Base-by-base conservation (phyloP, 2,113 vertebrate genomes). In the Austrofundulus limnaeus region DNA sequence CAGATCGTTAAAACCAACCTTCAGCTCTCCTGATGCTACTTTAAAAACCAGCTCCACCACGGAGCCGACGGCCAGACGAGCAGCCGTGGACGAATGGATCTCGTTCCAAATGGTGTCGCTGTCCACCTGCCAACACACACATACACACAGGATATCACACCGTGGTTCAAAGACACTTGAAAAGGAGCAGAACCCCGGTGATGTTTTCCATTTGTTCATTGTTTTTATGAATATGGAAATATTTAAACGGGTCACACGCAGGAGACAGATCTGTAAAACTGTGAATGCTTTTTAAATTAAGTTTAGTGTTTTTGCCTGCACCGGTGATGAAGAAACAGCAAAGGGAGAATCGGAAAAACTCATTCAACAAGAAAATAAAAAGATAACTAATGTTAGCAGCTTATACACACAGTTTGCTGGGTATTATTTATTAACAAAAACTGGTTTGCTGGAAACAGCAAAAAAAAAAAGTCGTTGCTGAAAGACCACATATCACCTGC, bases 71-170 rank as follows among this genome's bases (percentile, higher is more conserved):
- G 97, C 97, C 85, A 98, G 91, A 31, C 97, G 95, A 60, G 97
- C 96, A 0, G 97, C 97, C 1, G 95, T 96, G 0, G 96, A 96
- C 0, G 96, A 98, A 82, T 98, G 97, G 17, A 97, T 94, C 75
- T 98, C 96, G 0, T 98, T 98, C 97, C 97, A 99, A 68, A 98
- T 97, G 23, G 97, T 99, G 91, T 99, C 97, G 19, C 94, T 98
- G 93, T 99, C 97, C 6, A 98, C 96, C 96, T 98, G 89, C n/a
- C 21, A 52, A 80, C 56, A 82, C 64, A 85, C 23, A 82, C 50
- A 75, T 16, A 61, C 37, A 66, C 59, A 16, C 31, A 34, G 31
- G 31, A 34, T 34, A 28, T 31, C 51, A 52, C 28, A 8, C 24
- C 19, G 48, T 72, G 11, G 55, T 78, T 56, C 39, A 46, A 24